Evolutionary conservation across 1,140 invertebrate genomes (phyloP).

Genomic region (Apis mellifera): DNA sequence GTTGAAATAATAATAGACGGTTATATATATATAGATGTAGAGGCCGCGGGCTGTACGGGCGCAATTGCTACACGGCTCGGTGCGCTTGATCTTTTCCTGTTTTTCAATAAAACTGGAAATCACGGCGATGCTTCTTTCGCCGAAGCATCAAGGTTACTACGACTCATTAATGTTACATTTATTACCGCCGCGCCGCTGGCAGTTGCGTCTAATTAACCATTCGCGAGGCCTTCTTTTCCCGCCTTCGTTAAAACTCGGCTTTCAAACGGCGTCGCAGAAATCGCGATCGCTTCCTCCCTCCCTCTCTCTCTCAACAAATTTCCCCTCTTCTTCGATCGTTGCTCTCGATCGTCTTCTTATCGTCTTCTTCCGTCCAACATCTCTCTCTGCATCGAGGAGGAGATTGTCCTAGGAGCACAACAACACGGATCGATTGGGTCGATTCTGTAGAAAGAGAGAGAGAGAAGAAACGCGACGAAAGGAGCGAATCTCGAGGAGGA

Average conservation of each 20-base stretch:
- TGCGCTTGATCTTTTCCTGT: constrained; percentile 54
- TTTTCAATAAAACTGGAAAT: constrained; percentile 55
- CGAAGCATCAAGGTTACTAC: constrained; percentile 55
- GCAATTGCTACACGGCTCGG: constrained; percentile 55
- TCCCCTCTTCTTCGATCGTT: neutral
- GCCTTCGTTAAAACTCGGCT: constrained; percentile 40
- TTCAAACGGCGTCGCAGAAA: neutral
- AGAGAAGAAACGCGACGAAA: neutral
- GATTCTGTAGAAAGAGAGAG: neutral
- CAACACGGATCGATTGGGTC: too few species aligned
- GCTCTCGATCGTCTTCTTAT: too few species aligned
- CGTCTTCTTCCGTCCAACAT: too few species aligned
- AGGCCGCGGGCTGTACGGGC: neutral
- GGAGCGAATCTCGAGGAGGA: constrained; percentile 8
- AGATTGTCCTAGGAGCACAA: too few species aligned
- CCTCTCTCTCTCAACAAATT: neutral
- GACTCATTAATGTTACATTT: constrained; percentile 60
- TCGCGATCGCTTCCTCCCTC: neutral
- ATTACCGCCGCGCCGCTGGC: constrained; percentile 42
- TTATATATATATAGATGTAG: neutral
- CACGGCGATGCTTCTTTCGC: constrained; percentile 25
- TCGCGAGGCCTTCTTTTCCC: constrained; percentile 33
- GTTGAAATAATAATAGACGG: constrained; percentile 55
- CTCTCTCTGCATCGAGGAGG: too few species aligned
- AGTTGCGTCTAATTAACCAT: constrained; percentile 45